Base-by-base conservation (phyloP, 2,888 invertebrate species). In the Lithosia quadra region DNA sequence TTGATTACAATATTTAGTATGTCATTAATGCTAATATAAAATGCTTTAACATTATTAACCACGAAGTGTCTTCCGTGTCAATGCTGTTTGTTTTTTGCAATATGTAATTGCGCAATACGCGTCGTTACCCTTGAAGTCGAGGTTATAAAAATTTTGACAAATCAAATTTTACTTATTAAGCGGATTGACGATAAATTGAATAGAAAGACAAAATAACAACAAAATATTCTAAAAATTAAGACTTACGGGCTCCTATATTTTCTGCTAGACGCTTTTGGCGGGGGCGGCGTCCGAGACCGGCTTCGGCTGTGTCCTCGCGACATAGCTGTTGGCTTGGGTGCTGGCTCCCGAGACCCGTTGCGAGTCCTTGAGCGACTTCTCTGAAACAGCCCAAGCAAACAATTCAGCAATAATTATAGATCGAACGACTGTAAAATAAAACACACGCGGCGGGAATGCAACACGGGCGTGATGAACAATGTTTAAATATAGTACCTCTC, bases 231-330 rank as follows among this genome's bases (percentile, higher is more conserved):
- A 68, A 53, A 57, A 43, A 66, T 65, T 63, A n/a, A 68, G 75
- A 92, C 94, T 92, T 85, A 95, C 95, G 94, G 94, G 90, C 92
- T 94, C 76, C 94, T 91, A 80, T 95, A 95, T 87, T 95, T 95
- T 80, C 94, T 91, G 84, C 86, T 90, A 9, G 92, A 81, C 39
- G 92, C 82, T 91, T 95, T 94, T 84, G 94, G 95, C 90, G 94
- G 94, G 84, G 95, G 94, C 86, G 94, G 94, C 86, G 95, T 94
- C 81, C 94, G 86, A 56, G 95, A 95, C 92, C 95, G 95, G 93
- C 94, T 95, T 82, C 95, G 87, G 84, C 93, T 95, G 76, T 93
- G 93, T 33, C 93, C 94, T 61, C 95, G 89, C 60, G 95, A 91
- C 93, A 95, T 93, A 60, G 83, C 89, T 49, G 88, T 79, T 64